A percentile compares a stretch with the other conserved stretches of the same genome.
These are phyloP conservation scores for Melanerpes aurifrons DNA, from an alignment of 2,113 vertebrate species.

Conservation along the genomic window DNA sequence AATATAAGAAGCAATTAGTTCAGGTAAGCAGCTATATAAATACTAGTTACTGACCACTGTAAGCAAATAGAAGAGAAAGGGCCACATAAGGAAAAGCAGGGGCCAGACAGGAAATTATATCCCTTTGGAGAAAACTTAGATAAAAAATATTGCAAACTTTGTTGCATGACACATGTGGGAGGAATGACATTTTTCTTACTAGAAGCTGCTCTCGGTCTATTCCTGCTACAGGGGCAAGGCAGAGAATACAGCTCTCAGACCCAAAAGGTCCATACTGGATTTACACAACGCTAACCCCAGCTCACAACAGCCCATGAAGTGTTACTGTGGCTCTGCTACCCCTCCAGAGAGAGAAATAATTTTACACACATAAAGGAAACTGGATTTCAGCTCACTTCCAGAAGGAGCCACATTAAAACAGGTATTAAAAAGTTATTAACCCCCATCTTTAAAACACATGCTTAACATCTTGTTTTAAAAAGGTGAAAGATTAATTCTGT, in stretches of 20 bases:
- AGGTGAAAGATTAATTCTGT: not conserved
- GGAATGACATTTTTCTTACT: not conserved
- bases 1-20: not conserved
- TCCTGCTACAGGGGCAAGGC: not conserved
- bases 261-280: not conserved
- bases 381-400: not conserved
- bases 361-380: not conserved
- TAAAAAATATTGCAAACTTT: not conserved
- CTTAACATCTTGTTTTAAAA: not conserved
- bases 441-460: not conserved
- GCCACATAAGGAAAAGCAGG: not conserved
- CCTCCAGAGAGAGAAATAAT: not conserved
- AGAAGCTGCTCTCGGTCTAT: rapidly evolving
- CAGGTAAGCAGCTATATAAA: not conserved
- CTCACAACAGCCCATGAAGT: not conserved
- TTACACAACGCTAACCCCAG: rapidly evolving
- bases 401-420: not conserved
- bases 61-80: not conserved
- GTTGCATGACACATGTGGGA: rapidly evolving
- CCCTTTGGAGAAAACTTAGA: not conserved
- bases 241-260: not conserved
- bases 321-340: not conserved
- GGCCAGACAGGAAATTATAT: not conserved
- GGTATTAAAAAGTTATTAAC: not conserved
- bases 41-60: not conserved